phyloP scores from a whole-genome alignment of 2,888 invertebrate genomes.

The Steinernema scapterisci region DNA sequence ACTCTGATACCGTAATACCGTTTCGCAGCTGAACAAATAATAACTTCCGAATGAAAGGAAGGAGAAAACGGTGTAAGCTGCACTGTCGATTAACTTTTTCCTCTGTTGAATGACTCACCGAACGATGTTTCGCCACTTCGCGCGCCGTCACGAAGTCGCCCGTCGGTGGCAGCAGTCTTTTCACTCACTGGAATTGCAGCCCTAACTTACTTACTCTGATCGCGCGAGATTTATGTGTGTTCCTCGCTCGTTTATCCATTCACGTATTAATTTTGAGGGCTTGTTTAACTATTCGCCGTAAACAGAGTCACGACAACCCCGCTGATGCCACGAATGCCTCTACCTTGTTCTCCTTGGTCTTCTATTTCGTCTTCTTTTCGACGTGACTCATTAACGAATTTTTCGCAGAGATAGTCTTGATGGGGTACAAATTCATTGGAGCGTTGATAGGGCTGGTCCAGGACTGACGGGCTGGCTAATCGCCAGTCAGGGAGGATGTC shows the following conservation, averaged over 20 bases:
- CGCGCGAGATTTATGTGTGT: constrained; percentile 24
- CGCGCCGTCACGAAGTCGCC: neutral
- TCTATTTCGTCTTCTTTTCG: neutral
- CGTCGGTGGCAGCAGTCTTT: constrained; percentile 2
- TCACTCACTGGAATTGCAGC: neutral
- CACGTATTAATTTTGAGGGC: neutral
- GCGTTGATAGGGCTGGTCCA: neutral
- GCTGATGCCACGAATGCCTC: neutral
- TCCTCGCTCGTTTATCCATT: neutral
- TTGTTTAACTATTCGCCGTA: constrained; percentile 28
- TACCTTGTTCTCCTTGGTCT: neutral
- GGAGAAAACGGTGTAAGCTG: constrained; percentile 31
- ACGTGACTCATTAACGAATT: constrained; percentile 17
- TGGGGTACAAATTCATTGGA: constrained; percentile 2
- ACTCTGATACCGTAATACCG: constrained; percentile 20
- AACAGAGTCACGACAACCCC: constrained; percentile 21
- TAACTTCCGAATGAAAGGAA: constrained; percentile 29
- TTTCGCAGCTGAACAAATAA: constrained; percentile 30
- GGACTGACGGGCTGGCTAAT: no score
- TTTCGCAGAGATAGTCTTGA: neutral
- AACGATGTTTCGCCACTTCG: constrained; percentile 29
- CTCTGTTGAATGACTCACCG: constrained; percentile 5
- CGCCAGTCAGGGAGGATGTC: no score
- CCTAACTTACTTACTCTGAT: constrained; percentile 15
- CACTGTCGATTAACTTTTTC: constrained; percentile 33